Evolutionary conservation across 92 coral and sea anemone species (phyloP).

Genomic region (Muricea muricata): DNA sequence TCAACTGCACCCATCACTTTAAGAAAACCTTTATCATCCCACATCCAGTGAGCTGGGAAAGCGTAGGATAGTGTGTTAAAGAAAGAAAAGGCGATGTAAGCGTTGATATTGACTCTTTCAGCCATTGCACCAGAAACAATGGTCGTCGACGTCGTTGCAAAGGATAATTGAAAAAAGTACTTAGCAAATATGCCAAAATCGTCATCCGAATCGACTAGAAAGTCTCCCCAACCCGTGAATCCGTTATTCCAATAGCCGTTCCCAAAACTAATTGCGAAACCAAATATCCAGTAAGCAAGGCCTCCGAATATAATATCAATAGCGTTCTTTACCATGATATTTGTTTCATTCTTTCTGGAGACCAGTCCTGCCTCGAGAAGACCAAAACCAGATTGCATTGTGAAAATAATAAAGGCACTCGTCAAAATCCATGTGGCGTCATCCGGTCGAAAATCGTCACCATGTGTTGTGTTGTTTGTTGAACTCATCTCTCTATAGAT

Average conservation of each 20-base stretch:
- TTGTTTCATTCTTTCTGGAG: constrained; percentile 82
- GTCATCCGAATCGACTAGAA: constrained; percentile 71
- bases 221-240: constrained; percentile 74
- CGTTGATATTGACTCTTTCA: constrained; percentile 77
- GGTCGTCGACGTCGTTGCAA: constrained; percentile 83
- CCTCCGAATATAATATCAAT: constrained; percentile 84
- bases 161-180: constrained; percentile 83
- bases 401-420: constrained; percentile 91
- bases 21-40: constrained; percentile 79
- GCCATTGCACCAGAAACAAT: constrained; percentile 92
- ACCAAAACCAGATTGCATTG: constrained; percentile 98
- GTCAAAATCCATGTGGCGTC: constrained; percentile 97
- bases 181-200: constrained; percentile 83
- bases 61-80: constrained; percentile 73
- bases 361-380: constrained; percentile 86
- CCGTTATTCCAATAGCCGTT: constrained; percentile 52
- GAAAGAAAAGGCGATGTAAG: constrained; percentile 79
- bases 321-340: constrained; percentile 83
- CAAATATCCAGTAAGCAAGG: constrained; percentile 83
- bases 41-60: constrained; percentile 89
- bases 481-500: not conserved
- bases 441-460: constrained; percentile 42
- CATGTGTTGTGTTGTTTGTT: not conserved
- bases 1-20: constrained; percentile 76
- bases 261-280: constrained; percentile 86